These are phyloP conservation scores for Rhinichthys osculus DNA, from an alignment of 2,797 vertebrate species.

Conservation along the genomic window DNA sequence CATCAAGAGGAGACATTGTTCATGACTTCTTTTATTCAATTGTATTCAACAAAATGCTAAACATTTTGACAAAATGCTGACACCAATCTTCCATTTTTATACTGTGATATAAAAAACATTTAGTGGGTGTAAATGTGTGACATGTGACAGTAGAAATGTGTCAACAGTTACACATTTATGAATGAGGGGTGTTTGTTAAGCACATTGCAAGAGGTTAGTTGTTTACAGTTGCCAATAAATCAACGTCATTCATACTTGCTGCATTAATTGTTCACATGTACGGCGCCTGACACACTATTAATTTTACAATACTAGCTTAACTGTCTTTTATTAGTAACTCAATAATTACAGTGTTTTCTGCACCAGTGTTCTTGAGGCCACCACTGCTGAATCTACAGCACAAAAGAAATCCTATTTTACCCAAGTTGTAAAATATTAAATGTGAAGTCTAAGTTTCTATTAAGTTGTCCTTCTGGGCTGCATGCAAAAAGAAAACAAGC, in stretches of 20 bases:
- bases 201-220: background rate
- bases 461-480: background rate
- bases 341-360: background rate
- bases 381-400: background rate
- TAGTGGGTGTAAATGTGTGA: background rate
- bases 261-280: background rate
- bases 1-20: background rate
- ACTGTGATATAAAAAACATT: constrained; percentile 7
- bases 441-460: background rate
- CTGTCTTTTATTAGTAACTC: background rate
- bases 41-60: background rate
- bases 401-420: background rate
- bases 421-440: background rate
- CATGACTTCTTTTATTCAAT: background rate
- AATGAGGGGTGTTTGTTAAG: background rate
- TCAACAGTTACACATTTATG: background rate
- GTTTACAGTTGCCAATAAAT: background rate
- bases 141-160: background rate
- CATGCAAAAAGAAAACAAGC: background rate
- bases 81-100: background rate
- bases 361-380: background rate
- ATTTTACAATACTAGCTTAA: background rate
- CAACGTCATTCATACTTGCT: background rate
- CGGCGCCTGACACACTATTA: no score
- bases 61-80: no score